Conservation (phyloP, 2,797 vertebrate species). For the Moxostoma hubbsi region DNA sequence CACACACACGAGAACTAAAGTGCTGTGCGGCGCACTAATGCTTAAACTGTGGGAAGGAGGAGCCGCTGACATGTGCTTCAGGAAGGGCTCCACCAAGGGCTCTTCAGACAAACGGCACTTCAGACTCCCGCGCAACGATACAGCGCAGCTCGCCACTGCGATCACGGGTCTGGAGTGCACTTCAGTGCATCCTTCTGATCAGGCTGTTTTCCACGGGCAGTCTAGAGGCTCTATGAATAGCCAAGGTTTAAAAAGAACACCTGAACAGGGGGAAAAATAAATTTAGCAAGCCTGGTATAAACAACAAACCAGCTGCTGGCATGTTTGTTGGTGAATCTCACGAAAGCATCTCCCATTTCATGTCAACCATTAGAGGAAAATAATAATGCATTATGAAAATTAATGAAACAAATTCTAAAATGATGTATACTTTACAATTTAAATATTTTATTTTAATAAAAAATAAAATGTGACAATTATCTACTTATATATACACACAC, state of each 20-base stretch:
- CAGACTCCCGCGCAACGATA: slow-evolving; percentile 51
- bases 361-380: background rate
- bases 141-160: background rate
- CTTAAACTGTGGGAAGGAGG: slow-evolving; percentile 44
- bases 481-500: too few relatives aligned
- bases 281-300: slow-evolving; percentile 14
- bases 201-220: slow-evolving; percentile 33
- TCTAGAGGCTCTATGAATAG: slow-evolving; percentile 38
- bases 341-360: background rate
- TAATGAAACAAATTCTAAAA: too few relatives aligned
- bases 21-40: slow-evolving; percentile 19
- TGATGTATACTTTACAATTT: background rate
- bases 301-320: too few relatives aligned
- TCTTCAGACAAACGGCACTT: slow-evolving; percentile 27
- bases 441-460: too few relatives aligned
- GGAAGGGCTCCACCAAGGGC: slow-evolving; percentile 30
- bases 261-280: slow-evolving; percentile 20
- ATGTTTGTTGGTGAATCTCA: background rate
- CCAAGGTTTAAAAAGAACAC: slow-evolving; percentile 7
- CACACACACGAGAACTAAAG: background rate
- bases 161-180: slow-evolving; percentile 22
- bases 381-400: too few relatives aligned
- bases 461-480: too few relatives aligned
- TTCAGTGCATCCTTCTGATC: slow-evolving; percentile 34
- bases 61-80: slow-evolving; percentile 67